These are phyloP conservation scores for Vidua macroura DNA, from an alignment of 2,113 vertebrate species.

Conservation along the genomic window DNA sequence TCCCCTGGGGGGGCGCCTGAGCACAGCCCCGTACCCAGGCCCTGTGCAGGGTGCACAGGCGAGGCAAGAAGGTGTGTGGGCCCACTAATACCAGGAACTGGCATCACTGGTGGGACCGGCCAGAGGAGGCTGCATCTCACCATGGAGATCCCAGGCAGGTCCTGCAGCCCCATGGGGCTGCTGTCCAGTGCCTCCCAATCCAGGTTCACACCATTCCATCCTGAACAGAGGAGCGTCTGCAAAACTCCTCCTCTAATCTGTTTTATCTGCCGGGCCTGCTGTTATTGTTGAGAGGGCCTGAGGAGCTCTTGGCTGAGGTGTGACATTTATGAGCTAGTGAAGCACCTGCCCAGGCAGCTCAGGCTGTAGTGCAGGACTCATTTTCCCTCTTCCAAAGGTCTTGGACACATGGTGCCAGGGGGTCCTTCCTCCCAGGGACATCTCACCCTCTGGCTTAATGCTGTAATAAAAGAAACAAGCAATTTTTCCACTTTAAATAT, in stretches of 20 bases:
- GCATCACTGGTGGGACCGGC: background rate
- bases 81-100: background rate
- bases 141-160: background rate
- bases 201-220: background rate
- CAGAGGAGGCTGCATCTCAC: background rate
- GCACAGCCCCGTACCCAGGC: rapidly evolving
- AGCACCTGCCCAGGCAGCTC: background rate
- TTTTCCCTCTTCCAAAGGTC: background rate
- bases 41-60: background rate
- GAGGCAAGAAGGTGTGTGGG: rapidly evolving
- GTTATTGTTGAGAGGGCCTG: background rate
- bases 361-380: rapidly evolving
- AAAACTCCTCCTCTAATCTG: background rate
- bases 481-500: background rate
- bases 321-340: background rate
- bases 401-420: rapidly evolving
- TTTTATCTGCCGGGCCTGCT: background rate
- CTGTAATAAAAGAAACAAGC: background rate
- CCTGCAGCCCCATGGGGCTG: background rate
- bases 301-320: background rate
- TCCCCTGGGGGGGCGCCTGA: background rate
- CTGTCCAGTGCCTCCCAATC: rapidly evolving
- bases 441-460: background rate
- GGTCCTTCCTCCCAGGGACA: background rate
- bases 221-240: background rate